Evolutionary conservation across 1,140 invertebrate genomes (phyloP).

Genomic region (Aphidius ervi): DNA sequence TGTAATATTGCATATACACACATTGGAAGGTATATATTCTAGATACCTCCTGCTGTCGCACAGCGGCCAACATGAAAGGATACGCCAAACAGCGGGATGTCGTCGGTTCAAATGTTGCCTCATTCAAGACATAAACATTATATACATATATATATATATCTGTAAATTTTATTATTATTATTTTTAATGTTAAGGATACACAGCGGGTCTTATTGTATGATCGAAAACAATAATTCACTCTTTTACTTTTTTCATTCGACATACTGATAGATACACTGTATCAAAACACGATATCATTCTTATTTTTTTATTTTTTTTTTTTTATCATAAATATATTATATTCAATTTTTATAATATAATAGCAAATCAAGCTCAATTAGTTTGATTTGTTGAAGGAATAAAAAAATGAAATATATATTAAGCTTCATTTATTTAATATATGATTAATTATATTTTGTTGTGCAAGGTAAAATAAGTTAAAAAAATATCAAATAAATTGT

Average conservation of each 20-base stretch:
- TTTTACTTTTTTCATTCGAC: not conserved
- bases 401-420: not conserved
- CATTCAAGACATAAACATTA: slow-evolving; percentile 18
- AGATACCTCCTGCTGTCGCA: slow-evolving; percentile 46
- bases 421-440: too few relatives aligned
- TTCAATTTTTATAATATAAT: too few relatives aligned
- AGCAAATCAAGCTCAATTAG: too few relatives aligned
- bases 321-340: too few relatives aligned
- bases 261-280: slow-evolving; percentile 1
- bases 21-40: slow-evolving; percentile 39
- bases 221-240: slow-evolving; percentile 25
- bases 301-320: slow-evolving; percentile 1
- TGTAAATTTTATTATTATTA: not conserved
- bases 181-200: slow-evolving; percentile 21
- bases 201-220: slow-evolving; percentile 24
- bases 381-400: too few relatives aligned
- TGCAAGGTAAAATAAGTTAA: not conserved
- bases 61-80: slow-evolving; percentile 48
- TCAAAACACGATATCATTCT: slow-evolving; percentile 16
- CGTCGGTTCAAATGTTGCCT: slow-evolving; percentile 31
- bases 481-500: not conserved
- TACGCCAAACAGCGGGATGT: slow-evolving; percentile 47
- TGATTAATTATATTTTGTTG: too few relatives aligned
- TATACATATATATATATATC: not conserved
- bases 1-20: slow-evolving; percentile 24